These are phyloP conservation scores for Ptychadena robeensis DNA, from an alignment of 2,797 vertebrate species.

Conservation along the genomic window DNA sequence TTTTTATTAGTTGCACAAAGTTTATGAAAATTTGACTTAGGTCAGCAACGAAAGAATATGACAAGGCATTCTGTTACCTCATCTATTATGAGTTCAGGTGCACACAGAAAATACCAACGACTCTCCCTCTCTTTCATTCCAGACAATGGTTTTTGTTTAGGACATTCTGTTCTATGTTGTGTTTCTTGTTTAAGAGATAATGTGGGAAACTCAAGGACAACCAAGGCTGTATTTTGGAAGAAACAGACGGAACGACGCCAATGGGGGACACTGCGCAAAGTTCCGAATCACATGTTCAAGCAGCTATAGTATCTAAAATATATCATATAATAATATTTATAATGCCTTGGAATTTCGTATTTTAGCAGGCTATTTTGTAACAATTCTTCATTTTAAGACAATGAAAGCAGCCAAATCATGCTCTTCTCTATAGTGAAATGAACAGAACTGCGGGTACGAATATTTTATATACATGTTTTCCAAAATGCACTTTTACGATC, in stretches of 20 bases:
- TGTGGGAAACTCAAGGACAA: neutral
- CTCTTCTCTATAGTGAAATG: no score
- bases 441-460: no score
- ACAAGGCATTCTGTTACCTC: neutral
- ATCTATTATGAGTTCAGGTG: neutral
- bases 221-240: neutral
- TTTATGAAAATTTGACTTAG: no score
- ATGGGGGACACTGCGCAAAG: neutral
- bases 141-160: neutral
- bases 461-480: no score
- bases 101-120: neutral
- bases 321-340: neutral
- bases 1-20: no score
- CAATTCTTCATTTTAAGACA: no score
- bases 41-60: no score
- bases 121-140: neutral
- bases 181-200: neutral
- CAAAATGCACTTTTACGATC: no score
- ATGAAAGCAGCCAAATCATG: no score
- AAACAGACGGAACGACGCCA: slow-evolving; percentile 1
- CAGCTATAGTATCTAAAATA: neutral
- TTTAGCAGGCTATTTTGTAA: neutral
- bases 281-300: neutral
- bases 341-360: neutral
- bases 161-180: slow-evolving; percentile 2